Evolutionary conservation across 1,140 invertebrate genomes (phyloP), one percentile per base, ranked within the genome.

Genomic region (Tyrophagus putrescentiae): DNA sequence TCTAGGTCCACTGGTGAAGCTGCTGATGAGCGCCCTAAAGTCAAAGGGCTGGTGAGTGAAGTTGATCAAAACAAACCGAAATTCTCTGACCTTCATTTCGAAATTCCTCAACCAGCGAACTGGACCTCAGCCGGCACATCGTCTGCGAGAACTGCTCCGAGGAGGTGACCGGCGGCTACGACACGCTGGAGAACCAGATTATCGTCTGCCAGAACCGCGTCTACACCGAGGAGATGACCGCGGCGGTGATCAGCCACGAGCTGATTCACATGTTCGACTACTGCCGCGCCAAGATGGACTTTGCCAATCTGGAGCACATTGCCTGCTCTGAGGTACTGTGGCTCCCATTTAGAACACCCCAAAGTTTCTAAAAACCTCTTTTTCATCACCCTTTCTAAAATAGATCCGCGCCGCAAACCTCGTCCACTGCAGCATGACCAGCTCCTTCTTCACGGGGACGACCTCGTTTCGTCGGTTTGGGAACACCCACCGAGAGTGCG

Each of bases 251-350:
- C 3, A 79, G 82, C 1, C 93, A 97, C 72, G 93, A 96, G 74
- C 79, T 97, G 77, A 83, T 95, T 41, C 93, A 97, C 71, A 94
- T 95, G 86, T 96, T 92, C 72, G 93, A 96, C 71, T 86, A 82
- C 67, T 97, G 92, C 72, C 78, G 80, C 42, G 84, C 90, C 64
- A 80, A 95, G 56, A 69, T 95, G 34, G 83, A 96, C 70, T 87
- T 92, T 65, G 83, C 79, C 64, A 91, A 96, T 70, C 73, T 92
- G 59, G 83, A 94, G 67, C 93, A 97, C 73, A 71, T 97, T 41
- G 92, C 92, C 0, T 97, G 93, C 69, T 90, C 90, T 0, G 93
- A 97, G 77, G 86, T 95, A 63, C 73, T 86, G 53, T 27, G 32
- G 21, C 13, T 56, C 9, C 11, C 53, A 11, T 52, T n/a, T n/a